Conservation (phyloP, 2,113 vertebrate genomes). For the Chaetodon auriga region DNA sequence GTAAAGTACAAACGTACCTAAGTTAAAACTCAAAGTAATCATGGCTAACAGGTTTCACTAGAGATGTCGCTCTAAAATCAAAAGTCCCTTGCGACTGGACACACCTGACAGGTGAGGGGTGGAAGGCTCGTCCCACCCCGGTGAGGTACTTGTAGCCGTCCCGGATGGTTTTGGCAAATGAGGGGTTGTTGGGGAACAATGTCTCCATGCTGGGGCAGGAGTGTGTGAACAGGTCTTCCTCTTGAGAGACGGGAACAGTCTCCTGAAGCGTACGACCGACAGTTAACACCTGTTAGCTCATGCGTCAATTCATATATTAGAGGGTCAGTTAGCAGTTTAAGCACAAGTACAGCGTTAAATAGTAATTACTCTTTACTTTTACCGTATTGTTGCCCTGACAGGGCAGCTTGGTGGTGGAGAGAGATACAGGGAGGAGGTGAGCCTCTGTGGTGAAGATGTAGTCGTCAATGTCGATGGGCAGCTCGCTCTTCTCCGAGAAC, state of each 20-base stretch:
- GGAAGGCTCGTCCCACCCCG: constrained; percentile 81
- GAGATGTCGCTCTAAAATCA: not conserved
- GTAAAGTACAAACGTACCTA: constrained; percentile 20
- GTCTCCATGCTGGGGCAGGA: constrained; percentile 86
- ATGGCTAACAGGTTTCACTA: not conserved
- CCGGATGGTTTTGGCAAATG: constrained; percentile 87
- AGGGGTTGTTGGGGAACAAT: constrained; percentile 87
- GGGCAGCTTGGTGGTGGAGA: constrained; percentile 88
- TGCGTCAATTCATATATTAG: not conserved
- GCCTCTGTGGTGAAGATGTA: constrained; percentile 99
- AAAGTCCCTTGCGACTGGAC: not conserved
- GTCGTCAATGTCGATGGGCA: constrained; percentile 96
- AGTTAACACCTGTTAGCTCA: not conserved
- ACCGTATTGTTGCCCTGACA: constrained; percentile 82
- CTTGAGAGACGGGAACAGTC: constrained; percentile 38
- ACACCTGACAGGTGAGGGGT: constrained; percentile 78
- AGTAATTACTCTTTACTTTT: constrained; percentile 21
- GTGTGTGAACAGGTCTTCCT: constrained; percentile 84
- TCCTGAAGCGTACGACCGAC: constrained; percentile 46
- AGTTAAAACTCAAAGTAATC: constrained; percentile 8
- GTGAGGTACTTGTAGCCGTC: constrained; percentile 88
- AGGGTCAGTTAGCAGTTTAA: not conserved
- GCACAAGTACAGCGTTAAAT: not conserved
- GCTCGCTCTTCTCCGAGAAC: constrained; percentile 95
- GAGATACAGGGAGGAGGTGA: constrained; percentile 94